Evolutionary conservation across 2,113 vertebrate species (phyloP).

Genomic region (Limnothrissa miodon): DNA sequence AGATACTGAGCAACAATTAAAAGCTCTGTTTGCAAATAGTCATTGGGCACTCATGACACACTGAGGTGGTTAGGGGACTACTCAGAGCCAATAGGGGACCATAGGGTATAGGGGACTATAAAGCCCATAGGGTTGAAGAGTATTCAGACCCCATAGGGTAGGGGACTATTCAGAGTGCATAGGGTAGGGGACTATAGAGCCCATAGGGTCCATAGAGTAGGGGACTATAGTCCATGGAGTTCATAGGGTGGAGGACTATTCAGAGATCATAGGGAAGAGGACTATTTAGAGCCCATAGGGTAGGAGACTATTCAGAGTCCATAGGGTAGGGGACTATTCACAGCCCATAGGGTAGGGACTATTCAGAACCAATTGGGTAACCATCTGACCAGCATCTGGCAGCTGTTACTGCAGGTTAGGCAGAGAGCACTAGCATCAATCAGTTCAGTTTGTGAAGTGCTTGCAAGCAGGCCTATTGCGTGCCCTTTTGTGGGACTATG

Average conservation of each 20-base stretch:
- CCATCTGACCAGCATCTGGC: not conserved
- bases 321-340: not conserved
- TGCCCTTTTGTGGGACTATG: not conserved
- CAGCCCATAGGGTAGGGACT: not conserved
- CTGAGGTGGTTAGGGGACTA: not conserved
- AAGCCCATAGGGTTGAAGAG: no score
- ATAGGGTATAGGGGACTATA: not conserved
- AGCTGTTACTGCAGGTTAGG: not conserved
- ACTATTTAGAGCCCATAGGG: not conserved
- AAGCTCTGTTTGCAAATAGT: not conserved
- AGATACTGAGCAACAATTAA: slow-evolving; percentile 12
- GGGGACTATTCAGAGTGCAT: not conserved
- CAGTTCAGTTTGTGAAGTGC: not conserved
- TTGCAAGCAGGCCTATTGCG: not conserved
- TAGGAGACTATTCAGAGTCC: no score
- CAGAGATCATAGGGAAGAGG: no score
- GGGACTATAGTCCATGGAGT: not conserved
- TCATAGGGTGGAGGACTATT: not conserved
- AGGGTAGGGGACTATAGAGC: not conserved
- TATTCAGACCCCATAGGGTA: no score
- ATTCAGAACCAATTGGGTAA: no score
- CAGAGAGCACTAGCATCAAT: not conserved
- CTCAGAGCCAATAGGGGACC: not conserved
- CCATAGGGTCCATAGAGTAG: not conserved
- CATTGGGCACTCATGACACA: not conserved